Evolutionary conservation across 2,113 vertebrate genomes (phyloP).

Genomic region (Nothobranchius furzeri): DNA sequence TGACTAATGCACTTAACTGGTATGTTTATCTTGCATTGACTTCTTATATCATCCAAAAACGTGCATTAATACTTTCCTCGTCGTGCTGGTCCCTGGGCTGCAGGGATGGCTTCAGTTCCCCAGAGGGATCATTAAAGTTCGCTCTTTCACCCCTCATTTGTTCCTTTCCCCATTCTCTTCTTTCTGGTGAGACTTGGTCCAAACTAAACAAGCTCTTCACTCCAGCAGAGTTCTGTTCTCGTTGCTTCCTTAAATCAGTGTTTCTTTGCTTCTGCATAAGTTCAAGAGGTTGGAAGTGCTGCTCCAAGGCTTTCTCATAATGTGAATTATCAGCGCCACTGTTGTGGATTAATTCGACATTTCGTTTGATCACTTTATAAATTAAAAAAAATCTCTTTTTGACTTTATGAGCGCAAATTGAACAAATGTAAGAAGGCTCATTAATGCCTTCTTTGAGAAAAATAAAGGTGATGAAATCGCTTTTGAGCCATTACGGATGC

Average conservation of each 20-base stretch:
- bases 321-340: neutral
- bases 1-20: conserved; percentile 11
- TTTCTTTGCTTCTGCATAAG: conserved; percentile 28
- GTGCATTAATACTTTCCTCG: conserved; percentile 43
- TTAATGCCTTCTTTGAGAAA: no score
- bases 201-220: conserved; percentile 69
- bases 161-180: conserved; percentile 58
- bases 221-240: conserved; percentile 41
- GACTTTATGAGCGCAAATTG: neutral
- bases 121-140: conserved; percentile 76
- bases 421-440: no score
- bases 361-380: neutral
- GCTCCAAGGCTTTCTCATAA: conserved; percentile 15
- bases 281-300: conserved; percentile 6
- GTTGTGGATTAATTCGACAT: conserved; percentile 3
- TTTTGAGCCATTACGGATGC: no score
- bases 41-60: conserved; percentile 37
- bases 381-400: neutral
- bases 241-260: conserved; percentile 44
- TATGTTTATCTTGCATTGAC: conserved; percentile 52
- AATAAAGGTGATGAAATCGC: no score
- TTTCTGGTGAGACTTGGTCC: conserved; percentile 48
- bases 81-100: conserved; percentile 32
- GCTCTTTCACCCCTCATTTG: conserved; percentile 73
- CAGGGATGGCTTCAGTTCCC: conserved; percentile 64